Evolutionary conservation across 2,888 invertebrate genomes (phyloP), one percentile per base, ranked within the genome.

Genomic region (Agriotes lineatus): DNA sequence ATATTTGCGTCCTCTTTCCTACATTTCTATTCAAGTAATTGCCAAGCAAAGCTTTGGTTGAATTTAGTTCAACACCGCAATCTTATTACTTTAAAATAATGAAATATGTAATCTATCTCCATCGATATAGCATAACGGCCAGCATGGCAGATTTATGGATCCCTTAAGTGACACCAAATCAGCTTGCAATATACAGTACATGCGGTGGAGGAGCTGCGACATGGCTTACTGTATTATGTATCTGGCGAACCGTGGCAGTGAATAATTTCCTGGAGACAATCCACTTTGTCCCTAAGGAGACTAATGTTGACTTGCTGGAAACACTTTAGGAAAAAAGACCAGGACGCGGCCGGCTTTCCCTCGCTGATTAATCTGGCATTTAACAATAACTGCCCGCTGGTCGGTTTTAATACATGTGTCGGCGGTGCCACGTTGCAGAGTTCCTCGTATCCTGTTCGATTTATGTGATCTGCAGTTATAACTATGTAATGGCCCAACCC

Each of bases 241-340:
- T 52, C 22, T 19, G 19, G 25, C 7, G 14, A 16, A 2, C 12
- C 5, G 10, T 10, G 18, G 16, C 14, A 33, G 2, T 35, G 19
- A 56, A 56, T 56, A 35, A 56, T 56, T 52, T 56, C 56, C 56
- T 37, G 48, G 6, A 45, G 45, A 45, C 20, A 45, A 45, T 22
- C 7, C 14, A 39, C 10, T 39, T 54, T 54, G 19, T 19, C 35
- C 37, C 1, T 37, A 19, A 33, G 14, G 37, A 56, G 56, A 56
- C 37, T 52, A 52, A 52, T 52, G 33, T 52, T 9, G 52, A 30
- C 14, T 33, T 52, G 30, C 12, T 52, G 5, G 52, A 52, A 52
- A 33, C 52, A 52, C 52, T 50, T 52, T 33, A 25, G 22, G 18
- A 52, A 33, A 52, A 52, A 52, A 16, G 33, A 52, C 33, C 22